A percentile compares a stretch with the other conserved stretches of the same genome.
phyloP scores from a whole-genome alignment of 2,113 vertebrate genomes.

The Cinclus mexicanus region DNA sequence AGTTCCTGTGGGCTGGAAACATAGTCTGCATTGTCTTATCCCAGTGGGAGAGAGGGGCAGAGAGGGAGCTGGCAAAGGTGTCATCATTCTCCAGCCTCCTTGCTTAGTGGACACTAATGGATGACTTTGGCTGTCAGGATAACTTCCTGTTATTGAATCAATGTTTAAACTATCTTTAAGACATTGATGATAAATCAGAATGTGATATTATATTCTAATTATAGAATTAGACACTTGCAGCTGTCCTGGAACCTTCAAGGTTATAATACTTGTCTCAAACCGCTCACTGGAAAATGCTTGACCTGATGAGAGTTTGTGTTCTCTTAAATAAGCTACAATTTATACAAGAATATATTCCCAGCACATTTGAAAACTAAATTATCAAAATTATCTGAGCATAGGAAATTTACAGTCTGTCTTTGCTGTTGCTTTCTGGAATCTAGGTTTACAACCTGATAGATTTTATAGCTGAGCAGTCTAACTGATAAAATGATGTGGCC shows the following conservation, averaged over 20 bases:
- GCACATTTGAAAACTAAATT: conserved; percentile 5
- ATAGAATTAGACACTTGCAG: neutral
- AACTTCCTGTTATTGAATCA: neutral
- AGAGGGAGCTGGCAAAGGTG: neutral
- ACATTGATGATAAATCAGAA: neutral
- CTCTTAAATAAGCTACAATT: neutral
- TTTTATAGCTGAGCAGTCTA: neutral
- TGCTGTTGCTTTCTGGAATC: neutral
- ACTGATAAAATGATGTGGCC: neutral
- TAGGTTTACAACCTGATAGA: neutral
- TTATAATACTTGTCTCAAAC: neutral
- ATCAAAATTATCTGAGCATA: neutral
- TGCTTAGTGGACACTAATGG: neutral
- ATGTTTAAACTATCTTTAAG: neutral
- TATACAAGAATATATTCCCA: neutral
- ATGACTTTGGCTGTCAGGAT: neutral
- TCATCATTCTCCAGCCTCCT: neutral
- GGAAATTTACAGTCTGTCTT: neutral
- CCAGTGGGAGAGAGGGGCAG: neutral
- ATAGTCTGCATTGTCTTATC: neutral
- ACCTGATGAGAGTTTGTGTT: neutral
- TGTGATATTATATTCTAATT: neutral
- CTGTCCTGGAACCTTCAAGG: neutral
- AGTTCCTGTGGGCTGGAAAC: neutral
- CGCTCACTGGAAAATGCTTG: neutral